Evolutionary conservation across 1,140 invertebrate species (phyloP).

Genomic region (Drosophila parabipectinata): DNA sequence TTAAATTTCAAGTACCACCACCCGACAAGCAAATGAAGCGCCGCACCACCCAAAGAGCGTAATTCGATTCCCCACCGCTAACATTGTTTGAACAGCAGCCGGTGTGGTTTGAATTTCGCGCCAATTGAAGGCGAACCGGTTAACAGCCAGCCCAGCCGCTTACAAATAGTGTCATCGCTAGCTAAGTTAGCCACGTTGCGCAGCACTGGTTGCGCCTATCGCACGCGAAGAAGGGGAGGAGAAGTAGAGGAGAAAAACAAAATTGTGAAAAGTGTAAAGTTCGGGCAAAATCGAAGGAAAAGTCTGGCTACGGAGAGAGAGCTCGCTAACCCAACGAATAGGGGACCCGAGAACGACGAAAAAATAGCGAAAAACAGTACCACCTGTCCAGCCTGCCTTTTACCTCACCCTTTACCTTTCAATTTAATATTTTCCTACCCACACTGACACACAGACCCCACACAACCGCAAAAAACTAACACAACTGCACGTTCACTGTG

Average conservation of each 20-base stretch:
- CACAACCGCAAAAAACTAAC: conserved; percentile 20
- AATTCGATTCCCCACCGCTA: background rate
- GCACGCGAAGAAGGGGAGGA: conserved; percentile 41
- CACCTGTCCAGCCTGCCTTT: conserved; percentile 42
- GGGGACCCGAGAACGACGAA: conserved; percentile 9
- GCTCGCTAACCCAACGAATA: conserved; percentile 19
- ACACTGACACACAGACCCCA: conserved; percentile 2
- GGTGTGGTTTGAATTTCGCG: background rate
- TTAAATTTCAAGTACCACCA: conserved; percentile 31
- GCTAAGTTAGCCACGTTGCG: background rate
- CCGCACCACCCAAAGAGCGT: background rate
- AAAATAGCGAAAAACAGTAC: conserved; percentile 33
- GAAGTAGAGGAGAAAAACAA: conserved; percentile 55
- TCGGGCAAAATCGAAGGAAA: conserved; percentile 33
- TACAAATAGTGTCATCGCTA: background rate
- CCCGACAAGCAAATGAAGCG: conserved; percentile 10
- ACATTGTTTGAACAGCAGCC: background rate
- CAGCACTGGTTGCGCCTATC: conserved; percentile 18
- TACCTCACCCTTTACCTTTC: conserved; percentile 21
- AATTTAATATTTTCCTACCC: conserved; percentile 33
- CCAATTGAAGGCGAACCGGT: background rate
- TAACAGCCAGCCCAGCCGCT: background rate
- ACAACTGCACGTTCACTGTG: conserved; percentile 47
- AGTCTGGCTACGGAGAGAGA: conserved; percentile 8
- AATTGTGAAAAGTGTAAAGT: conserved; percentile 73